A percentile compares a stretch with the other conserved stretches of the same genome.
phyloP scores from a whole-genome alignment of 2,113 vertebrate species.

The Uropsilus gracilis region DNA sequence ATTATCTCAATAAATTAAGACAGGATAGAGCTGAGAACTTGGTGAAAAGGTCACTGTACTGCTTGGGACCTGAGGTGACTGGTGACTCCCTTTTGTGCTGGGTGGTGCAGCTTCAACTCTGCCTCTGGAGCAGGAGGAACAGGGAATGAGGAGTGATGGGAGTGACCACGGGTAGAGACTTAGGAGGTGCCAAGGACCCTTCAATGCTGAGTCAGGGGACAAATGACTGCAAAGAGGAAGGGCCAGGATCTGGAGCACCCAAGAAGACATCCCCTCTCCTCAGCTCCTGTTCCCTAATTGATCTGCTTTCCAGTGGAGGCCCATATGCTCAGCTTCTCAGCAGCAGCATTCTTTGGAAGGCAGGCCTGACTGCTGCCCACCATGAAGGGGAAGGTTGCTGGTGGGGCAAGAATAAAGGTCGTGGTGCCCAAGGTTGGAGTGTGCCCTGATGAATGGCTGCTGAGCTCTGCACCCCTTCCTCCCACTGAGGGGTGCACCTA shows the following conservation, averaged over 20 bases:
- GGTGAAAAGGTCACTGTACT: too few species aligned
- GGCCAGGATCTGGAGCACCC: too few species aligned
- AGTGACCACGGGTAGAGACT: neutral
- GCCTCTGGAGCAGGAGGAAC: neutral
- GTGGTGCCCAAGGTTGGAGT: neutral
- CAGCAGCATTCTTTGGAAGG: too few species aligned
- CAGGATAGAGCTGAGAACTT: neutral
- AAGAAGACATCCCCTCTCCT: neutral
- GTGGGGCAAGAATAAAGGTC: neutral
- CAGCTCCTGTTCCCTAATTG: too few species aligned
- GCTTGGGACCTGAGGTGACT: too few species aligned
- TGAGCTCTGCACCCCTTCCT: too few species aligned
- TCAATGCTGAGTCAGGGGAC: neutral
- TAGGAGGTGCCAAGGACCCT: neutral
- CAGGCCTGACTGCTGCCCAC: too few species aligned
- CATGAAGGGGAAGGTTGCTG: neutral
- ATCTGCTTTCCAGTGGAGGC: too few species aligned
- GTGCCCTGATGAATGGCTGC: too few species aligned
- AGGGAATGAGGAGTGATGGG: neutral
- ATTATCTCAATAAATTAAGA: neutral
- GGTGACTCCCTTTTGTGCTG: too few species aligned
- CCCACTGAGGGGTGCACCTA: too few species aligned
- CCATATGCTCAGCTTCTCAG: too few species aligned
- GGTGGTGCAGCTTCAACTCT: neutral
- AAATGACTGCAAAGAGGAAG: neutral